Conservation (phyloP, 2,113 vertebrate genomes). For the Albula goreensis region DNA sequence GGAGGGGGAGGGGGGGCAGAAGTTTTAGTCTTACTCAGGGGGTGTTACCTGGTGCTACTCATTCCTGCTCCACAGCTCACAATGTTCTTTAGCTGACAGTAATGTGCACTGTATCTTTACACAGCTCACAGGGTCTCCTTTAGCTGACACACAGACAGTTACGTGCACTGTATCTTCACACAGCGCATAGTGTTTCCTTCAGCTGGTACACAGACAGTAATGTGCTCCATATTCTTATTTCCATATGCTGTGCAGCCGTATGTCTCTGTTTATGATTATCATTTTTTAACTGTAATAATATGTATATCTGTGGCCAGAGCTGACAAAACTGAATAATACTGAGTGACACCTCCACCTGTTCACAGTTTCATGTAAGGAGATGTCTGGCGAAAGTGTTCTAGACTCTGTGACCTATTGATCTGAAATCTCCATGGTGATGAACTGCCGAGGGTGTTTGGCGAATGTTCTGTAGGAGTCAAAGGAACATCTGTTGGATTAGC, state of each 20-base stretch:
- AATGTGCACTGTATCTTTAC: no score
- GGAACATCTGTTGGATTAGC: constrained; percentile 19
- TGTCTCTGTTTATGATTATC: background rate
- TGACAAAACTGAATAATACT: background rate
- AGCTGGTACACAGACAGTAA: no score
- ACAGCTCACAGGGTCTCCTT: no score
- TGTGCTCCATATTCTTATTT: background rate
- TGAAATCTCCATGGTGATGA: background rate
- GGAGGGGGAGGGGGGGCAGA: background rate
- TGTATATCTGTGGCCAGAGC: background rate
- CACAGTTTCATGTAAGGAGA: background rate
- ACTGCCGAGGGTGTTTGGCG: background rate
- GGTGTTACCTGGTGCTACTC: no score
- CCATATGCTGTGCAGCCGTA: background rate
- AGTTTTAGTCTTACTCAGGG: background rate
- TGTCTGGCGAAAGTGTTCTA: background rate
- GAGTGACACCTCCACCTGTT: background rate
- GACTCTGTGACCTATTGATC: background rate
- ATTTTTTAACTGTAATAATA: background rate
- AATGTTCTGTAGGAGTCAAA: background rate
- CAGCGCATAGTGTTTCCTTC: no score
- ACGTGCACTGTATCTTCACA: no score
- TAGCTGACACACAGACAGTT: no score
- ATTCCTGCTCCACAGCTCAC: background rate
- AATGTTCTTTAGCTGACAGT: no score